Conservation (phyloP, 2,888 invertebrate species). For the Sympetrum striolatum region DNA sequence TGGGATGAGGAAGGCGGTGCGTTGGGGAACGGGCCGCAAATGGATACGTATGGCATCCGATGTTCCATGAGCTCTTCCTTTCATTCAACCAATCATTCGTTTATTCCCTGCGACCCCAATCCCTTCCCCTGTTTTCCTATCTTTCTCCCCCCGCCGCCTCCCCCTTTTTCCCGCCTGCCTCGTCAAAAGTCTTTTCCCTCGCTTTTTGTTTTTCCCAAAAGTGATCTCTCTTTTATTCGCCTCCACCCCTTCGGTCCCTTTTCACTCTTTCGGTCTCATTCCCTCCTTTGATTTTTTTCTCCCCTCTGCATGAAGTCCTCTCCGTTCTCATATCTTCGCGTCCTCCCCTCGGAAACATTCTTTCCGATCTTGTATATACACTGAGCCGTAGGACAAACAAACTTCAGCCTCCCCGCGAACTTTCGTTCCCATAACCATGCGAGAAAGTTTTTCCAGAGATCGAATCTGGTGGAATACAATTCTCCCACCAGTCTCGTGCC, state of each 20-base stretch:
- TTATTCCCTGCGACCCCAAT: slow-evolving; percentile 29
- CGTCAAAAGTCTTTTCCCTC: background rate
- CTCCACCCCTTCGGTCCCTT: background rate
- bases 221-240: background rate
- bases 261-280: background rate
- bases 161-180: background rate
- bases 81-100: slow-evolving; percentile 41
- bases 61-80: slow-evolving; percentile 38
- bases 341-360: background rate
- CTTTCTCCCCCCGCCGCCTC: background rate
- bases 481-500: too few relatives aligned
- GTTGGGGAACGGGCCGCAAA: background rate
- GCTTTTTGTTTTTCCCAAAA: background rate
- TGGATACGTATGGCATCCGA: slow-evolving; percentile 29
- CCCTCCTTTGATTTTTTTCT: background rate
- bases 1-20: background rate
- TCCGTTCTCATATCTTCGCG: background rate
- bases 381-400: too few relatives aligned
- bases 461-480: too few relatives aligned
- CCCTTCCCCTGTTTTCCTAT: background rate
- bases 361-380: too few relatives aligned
- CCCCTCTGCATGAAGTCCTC: background rate
- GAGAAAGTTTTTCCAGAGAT: too few relatives aligned
- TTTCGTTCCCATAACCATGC: too few relatives aligned
- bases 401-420: too few relatives aligned